phyloP scores from a whole-genome alignment of 2,888 invertebrate genomes.

The Spatulosminthurus flaviceps region DNA sequence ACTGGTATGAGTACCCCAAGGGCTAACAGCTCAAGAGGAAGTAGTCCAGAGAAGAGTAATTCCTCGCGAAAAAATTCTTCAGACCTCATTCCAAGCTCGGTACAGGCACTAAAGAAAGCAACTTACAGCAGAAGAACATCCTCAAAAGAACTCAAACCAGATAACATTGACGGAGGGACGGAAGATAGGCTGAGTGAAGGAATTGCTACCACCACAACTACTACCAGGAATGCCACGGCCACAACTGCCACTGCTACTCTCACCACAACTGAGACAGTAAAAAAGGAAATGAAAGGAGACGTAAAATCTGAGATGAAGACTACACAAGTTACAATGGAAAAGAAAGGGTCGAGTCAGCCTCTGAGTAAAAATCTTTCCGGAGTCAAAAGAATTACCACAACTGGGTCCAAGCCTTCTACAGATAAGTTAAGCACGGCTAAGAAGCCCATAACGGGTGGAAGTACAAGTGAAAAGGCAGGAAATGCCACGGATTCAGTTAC shows the following conservation, averaged over 20 bases:
- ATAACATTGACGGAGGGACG: not conserved
- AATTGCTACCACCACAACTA: not conserved
- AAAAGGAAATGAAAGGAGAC: not conserved
- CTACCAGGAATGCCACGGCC: not conserved
- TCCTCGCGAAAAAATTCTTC: constrained; percentile 31
- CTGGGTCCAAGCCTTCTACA: not conserved
- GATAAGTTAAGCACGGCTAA: constrained; percentile 18
- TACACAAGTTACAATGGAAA: not conserved
- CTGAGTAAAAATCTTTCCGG: not conserved
- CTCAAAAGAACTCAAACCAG: constrained; percentile 48
- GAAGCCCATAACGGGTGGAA: constrained; percentile 14
- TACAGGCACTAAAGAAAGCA: constrained; percentile 27
- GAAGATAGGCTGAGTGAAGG: not conserved
- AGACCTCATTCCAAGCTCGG: constrained; percentile 27
- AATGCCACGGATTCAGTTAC: constrained; percentile 69
- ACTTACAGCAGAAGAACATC: constrained; percentile 44
- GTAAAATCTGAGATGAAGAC: constrained; percentile 22
- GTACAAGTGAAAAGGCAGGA: constrained; percentile 8
- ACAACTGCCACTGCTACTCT: not conserved
- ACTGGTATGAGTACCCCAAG: too few relatives aligned
- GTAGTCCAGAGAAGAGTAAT: not conserved
- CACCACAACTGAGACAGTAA: not conserved
- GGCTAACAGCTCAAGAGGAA: not conserved
- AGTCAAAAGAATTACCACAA: not conserved
- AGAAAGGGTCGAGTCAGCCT: not conserved